Evolutionary conservation across 2,888 invertebrate genomes (phyloP), one percentile per base, ranked within the genome.

Genomic region (Ophion obscuratus): DNA sequence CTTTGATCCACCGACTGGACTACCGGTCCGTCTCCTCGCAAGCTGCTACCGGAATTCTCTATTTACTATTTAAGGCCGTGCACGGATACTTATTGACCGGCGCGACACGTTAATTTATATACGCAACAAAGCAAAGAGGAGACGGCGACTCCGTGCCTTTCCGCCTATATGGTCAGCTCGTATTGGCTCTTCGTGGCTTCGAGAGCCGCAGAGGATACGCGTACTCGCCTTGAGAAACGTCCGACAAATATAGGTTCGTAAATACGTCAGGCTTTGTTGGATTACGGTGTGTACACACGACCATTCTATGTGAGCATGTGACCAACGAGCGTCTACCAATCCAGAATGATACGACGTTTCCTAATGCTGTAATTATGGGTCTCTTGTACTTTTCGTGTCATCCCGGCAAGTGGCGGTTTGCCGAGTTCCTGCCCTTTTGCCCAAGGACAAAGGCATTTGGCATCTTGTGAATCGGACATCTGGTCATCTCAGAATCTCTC

Each of bases 81-180:
- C 47, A 47, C 47, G 71, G 78, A 82, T 90, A 89, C 90, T 89
- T 89, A 91, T 90, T 88, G 90, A 89, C 88, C 81, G 84, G 86
- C 88, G 88, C 87, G 89, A 90, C 89, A 90, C 88, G 89, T 90
- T 92, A 91, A 92, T 92, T 91, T 90, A 86, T 89, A 86, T 90
- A 90, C 87, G 85, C 76, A 83, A 81, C 83, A 76, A 62, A 81
- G 74, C 27, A 53, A 36, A 75, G 76, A 70, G 67, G 61, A 74
- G 61, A 64, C 70, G 81, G 64, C 53, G 76, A 75, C 68, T 70
- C 62, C 70, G 14, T 70, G 70, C 47, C 62, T 24, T 64, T 47
- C 62, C 64, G 59, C 67, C 70, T 61, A 24, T 64, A 47, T 61
- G 79, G 36, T 57, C 70, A n/a, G 27, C 79, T 53, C 47, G 70